phyloP scores from a whole-genome alignment of 1,140 invertebrate species.

The Lycorma delicatula region DNA sequence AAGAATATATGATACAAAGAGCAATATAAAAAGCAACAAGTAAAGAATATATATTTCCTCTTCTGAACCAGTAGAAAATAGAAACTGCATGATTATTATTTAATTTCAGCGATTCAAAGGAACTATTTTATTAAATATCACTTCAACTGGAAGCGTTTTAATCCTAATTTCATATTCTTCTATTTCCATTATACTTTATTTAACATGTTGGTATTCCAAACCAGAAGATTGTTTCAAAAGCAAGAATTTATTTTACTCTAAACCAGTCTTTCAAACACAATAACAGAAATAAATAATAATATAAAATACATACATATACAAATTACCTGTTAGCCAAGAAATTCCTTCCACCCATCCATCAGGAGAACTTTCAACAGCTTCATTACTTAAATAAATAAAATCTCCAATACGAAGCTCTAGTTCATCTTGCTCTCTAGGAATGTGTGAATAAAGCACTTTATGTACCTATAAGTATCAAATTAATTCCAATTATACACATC shows the following conservation, averaged over 20 bases:
- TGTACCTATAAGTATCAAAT: constrained; percentile 58
- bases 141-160: too few species aligned
- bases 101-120: too few species aligned
- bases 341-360: constrained; percentile 83
- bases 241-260: too few species aligned
- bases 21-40: too few species aligned
- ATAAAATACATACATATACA: neutral
- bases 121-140: too few species aligned
- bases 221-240: neutral
- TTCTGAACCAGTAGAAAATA: too few species aligned
- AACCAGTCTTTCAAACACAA: neutral
- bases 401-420: constrained; percentile 76
- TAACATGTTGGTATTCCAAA: neutral
- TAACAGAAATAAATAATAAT: neutral
- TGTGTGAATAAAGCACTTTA: constrained; percentile 70
- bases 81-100: too few species aligned
- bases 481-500: too few species aligned
- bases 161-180: too few species aligned
- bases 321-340: constrained; percentile 74
- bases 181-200: too few species aligned
- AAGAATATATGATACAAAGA: too few species aligned
- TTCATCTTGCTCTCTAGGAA: constrained; percentile 69
- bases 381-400: constrained; percentile 70
- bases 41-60: too few species aligned
- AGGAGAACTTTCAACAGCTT: constrained; percentile 56